phyloP scores from a whole-genome alignment of 2,888 invertebrate genomes.

The Acleris literana region DNA sequence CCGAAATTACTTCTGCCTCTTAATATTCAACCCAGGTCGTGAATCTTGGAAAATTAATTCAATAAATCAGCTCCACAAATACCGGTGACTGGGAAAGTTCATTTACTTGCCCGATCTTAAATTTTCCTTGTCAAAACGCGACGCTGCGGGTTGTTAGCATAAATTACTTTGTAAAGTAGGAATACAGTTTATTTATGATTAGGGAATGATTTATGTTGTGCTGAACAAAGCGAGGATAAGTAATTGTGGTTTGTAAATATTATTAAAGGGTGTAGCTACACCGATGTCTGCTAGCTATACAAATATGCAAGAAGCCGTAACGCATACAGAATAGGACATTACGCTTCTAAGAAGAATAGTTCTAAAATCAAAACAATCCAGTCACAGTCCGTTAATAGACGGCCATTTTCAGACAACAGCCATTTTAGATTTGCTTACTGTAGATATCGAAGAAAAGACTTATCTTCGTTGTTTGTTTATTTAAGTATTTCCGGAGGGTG shows the following conservation, averaged over 20 bases:
- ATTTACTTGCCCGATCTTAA: constrained; percentile 60
- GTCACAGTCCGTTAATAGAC: constrained; percentile 1
- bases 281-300: constrained; percentile 1
- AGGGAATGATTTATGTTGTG: constrained; percentile 46
- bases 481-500: constrained; percentile 65
- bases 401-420: constrained; percentile 46
- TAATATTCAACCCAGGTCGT: constrained; percentile 69
- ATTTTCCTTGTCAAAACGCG: constrained; percentile 57
- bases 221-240: constrained; percentile 15
- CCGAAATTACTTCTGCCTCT: constrained; percentile 73
- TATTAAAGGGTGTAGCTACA: constrained; percentile 3
- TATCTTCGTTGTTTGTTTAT: constrained; percentile 58
- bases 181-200: constrained; percentile 38
- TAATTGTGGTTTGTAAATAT: constrained; percentile 14
- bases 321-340: not conserved
- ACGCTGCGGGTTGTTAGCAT: constrained; percentile 48
- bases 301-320: not conserved
- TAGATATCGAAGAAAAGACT: constrained; percentile 49
- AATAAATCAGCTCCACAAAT: constrained; percentile 74
- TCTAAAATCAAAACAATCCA: not conserved
- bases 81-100: constrained; percentile 62
- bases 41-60: constrained; percentile 77
- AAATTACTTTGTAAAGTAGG: constrained; percentile 52
- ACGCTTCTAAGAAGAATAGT: not conserved
- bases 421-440: constrained; percentile 48